These are phyloP conservation scores for Dyspetes luteomarginatus DNA, from an alignment of 2,888 invertebrate species.

Conservation along the genomic window DNA sequence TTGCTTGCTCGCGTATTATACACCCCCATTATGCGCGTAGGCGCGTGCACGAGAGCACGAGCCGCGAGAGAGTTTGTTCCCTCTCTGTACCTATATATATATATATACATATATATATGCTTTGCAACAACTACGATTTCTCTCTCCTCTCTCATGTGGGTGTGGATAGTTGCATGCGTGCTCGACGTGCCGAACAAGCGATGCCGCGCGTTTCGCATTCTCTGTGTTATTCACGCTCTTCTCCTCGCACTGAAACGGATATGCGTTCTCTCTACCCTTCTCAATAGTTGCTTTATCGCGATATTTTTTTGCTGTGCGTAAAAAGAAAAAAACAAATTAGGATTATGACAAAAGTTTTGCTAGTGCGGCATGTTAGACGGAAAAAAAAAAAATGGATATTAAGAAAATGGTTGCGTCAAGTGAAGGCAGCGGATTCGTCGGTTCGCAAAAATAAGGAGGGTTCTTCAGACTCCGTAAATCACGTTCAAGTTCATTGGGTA, in stretches of 20 bases:
- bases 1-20: slow-evolving; percentile 81
- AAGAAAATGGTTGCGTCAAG: neutral
- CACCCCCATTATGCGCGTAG: slow-evolving; percentile 81
- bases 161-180: slow-evolving; percentile 54
- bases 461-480: slow-evolving; percentile 75
- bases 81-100: slow-evolving; percentile 9
- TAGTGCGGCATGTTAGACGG: neutral
- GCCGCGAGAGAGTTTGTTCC: slow-evolving; percentile 62
- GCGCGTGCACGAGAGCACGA: slow-evolving; percentile 76
- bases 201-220: slow-evolving; percentile 49
- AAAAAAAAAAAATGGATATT: neutral
- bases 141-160: slow-evolving; percentile 40
- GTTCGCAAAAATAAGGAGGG: neutral
- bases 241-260: slow-evolving; percentile 10
- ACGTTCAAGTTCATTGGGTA: slow-evolving; percentile 82
- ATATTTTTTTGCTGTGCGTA: too few relatives aligned
- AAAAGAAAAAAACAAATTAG: too few relatives aligned
- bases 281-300: too few relatives aligned
- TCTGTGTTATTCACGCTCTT: slow-evolving; percentile 3
- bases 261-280: slow-evolving; percentile 9
- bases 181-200: slow-evolving; percentile 52
- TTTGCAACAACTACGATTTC: slow-evolving; percentile 31
- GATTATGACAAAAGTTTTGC: neutral
- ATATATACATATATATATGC: neutral
- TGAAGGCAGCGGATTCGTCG: neutral